phyloP scores from a whole-genome alignment of 2,113 vertebrate genomes.

The Poeciliopsis occidentalis region DNA sequence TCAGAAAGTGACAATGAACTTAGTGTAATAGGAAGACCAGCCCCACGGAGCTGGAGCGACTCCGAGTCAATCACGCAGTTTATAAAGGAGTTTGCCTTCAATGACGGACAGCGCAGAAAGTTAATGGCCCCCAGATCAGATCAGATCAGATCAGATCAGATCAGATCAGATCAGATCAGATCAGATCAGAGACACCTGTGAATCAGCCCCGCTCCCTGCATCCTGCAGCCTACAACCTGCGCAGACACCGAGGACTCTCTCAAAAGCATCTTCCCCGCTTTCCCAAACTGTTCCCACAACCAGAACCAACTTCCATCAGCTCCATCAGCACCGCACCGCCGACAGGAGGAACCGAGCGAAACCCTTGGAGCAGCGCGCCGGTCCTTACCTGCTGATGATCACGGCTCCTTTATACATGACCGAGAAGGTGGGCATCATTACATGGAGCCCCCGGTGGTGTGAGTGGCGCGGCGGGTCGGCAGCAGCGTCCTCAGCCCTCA shows the following conservation, averaged over 20 bases:
- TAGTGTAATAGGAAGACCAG: too few species aligned
- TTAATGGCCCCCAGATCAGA: background rate
- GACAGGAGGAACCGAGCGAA: background rate
- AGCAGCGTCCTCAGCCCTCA: slow-evolving; percentile 38
- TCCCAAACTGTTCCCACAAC: background rate
- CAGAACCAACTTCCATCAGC: background rate
- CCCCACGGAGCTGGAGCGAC: background rate
- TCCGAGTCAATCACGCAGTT: background rate
- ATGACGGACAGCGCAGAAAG: too few species aligned
- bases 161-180: too few species aligned
- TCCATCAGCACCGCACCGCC: too few species aligned
- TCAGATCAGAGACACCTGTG: too few species aligned
- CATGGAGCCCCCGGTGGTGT: slow-evolving; percentile 42
- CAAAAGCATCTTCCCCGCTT: background rate
- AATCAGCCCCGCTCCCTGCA: background rate
- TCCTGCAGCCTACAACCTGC: background rate
- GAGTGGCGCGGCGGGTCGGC: background rate
- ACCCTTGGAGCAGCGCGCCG: background rate
- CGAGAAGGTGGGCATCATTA: slow-evolving; percentile 84
- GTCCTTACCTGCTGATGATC: slow-evolving; percentile 84
- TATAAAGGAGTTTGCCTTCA: background rate
- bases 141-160: too few species aligned
- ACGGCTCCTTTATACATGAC: slow-evolving; percentile 86
- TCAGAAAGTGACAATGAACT: too few species aligned
- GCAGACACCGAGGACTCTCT: background rate